These are phyloP conservation scores for Rhodophaea formosa DNA, from an alignment of 2,888 invertebrate species.

Conservation along the genomic window DNA sequence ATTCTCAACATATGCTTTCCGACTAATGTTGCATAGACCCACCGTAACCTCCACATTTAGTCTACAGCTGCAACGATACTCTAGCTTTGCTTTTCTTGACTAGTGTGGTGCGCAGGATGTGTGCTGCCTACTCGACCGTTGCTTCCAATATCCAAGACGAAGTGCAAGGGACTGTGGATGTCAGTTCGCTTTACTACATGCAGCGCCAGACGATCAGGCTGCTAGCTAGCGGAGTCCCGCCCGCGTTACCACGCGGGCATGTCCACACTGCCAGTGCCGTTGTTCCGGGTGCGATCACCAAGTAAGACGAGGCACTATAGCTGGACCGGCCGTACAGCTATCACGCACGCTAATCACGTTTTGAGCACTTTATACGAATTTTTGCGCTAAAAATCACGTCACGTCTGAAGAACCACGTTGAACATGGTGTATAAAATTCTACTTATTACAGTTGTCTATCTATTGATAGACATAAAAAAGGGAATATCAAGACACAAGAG, in stretches of 20 bases:
- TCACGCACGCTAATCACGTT: slow-evolving; percentile 43
- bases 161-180: slow-evolving; percentile 93
- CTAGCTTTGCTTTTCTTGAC: slow-evolving; percentile 50
- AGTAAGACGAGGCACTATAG: slow-evolving; percentile 74
- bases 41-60: slow-evolving; percentile 2
- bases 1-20: background rate
- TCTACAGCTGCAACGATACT: slow-evolving; percentile 6
- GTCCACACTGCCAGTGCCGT: slow-evolving; percentile 73
- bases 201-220: slow-evolving; percentile 84
- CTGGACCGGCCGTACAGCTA: slow-evolving; percentile 40
- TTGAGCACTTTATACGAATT: slow-evolving; percentile 14
- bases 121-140: slow-evolving; percentile 93
- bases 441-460: too few relatives aligned
- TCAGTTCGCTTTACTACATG: slow-evolving; percentile 93
- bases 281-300: slow-evolving; percentile 76
- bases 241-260: slow-evolving; percentile 74
- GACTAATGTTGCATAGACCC: background rate
- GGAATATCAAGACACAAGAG: too few relatives aligned
- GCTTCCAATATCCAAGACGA: slow-evolving; percentile 92
- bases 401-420: too few relatives aligned
- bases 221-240: slow-evolving; percentile 81
- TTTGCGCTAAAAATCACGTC: background rate
- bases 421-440: too few relatives aligned
- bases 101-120: slow-evolving; percentile 85
- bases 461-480: too few relatives aligned